Conservation (phyloP, 2,113 vertebrate species). For the Ctenodactylus gundi region DNA sequence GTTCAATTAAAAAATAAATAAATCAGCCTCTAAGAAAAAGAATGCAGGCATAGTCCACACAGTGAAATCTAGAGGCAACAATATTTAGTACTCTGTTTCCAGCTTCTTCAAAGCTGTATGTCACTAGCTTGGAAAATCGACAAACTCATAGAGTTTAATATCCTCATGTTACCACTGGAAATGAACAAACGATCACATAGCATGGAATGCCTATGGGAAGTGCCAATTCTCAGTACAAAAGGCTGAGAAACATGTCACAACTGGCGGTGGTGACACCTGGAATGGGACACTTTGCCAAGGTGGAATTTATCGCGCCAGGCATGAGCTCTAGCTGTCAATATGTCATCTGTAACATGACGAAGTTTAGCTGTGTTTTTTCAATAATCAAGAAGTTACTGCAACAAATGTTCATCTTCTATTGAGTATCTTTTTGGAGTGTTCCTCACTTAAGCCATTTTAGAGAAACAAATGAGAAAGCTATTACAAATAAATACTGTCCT, state of each 20-base stretch:
- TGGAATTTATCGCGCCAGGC: not conserved
- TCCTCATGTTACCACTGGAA: not conserved
- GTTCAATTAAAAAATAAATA: not conserved
- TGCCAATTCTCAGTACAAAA: not conserved
- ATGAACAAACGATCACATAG: not conserved
- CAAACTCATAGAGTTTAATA: not conserved
- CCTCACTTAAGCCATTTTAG: not conserved
- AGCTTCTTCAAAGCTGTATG: not conserved
- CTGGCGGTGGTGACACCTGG: not conserved
- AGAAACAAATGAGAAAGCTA: not conserved
- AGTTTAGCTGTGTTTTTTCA: not conserved
- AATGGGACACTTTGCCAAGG: not conserved
- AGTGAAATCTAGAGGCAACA: not conserved
- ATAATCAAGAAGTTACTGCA: not conserved
- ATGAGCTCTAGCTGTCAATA: not conserved
- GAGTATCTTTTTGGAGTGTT: not conserved
- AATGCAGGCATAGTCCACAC: not conserved
- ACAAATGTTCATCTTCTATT: not conserved
- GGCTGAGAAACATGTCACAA: not conserved
- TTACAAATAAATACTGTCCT: not conserved
- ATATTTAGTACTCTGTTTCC: not conserved
- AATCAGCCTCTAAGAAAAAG: not conserved
- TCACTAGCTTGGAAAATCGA: not conserved
- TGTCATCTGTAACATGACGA: not conserved
- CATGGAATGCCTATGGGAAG: not conserved